Evolutionary conservation across 2,797 vertebrate species (phyloP).

Genomic region (Melanotaenia pygmaea): DNA sequence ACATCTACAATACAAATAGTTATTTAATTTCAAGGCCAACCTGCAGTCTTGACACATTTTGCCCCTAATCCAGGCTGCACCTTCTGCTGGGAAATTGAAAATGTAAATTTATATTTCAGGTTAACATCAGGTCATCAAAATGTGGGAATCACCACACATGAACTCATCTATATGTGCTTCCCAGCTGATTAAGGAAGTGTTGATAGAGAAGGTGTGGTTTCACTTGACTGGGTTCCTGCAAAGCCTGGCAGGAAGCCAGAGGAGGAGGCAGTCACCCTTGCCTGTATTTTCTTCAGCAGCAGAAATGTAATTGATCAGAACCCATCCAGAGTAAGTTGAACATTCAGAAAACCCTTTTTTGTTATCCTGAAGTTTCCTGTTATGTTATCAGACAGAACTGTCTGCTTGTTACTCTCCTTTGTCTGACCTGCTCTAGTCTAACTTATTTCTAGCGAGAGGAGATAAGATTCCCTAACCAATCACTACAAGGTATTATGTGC

Average conservation of each 20-base stretch:
- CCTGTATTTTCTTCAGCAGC: conserved; percentile 1
- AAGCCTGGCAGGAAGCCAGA: background rate
- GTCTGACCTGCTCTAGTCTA: background rate
- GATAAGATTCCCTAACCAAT: background rate
- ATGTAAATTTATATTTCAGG: conserved; percentile 9
- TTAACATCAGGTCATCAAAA: conserved; percentile 19
- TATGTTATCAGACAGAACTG: conserved; percentile 13
- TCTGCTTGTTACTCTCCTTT: background rate
- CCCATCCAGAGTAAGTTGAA: background rate
- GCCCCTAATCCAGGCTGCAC: background rate
- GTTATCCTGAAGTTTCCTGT: conserved; percentile 1
- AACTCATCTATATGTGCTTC: background rate
- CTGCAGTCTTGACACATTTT: conserved; percentile 1
- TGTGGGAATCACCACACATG: background rate
- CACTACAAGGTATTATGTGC: background rate
- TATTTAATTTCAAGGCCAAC: conserved; percentile 9
- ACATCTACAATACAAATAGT: conserved; percentile 7
- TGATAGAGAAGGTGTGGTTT: background rate
- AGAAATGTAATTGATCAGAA: background rate
- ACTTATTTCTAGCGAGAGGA: background rate
- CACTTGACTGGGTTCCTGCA: background rate
- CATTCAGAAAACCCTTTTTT: conserved; percentile 8
- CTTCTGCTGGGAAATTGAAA: conserved; percentile 34
- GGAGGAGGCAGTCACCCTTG: background rate
- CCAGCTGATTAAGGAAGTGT: background rate